phyloP scores from a whole-genome alignment of 1,140 invertebrate genomes.

The Heliconius hermathena region DNA sequence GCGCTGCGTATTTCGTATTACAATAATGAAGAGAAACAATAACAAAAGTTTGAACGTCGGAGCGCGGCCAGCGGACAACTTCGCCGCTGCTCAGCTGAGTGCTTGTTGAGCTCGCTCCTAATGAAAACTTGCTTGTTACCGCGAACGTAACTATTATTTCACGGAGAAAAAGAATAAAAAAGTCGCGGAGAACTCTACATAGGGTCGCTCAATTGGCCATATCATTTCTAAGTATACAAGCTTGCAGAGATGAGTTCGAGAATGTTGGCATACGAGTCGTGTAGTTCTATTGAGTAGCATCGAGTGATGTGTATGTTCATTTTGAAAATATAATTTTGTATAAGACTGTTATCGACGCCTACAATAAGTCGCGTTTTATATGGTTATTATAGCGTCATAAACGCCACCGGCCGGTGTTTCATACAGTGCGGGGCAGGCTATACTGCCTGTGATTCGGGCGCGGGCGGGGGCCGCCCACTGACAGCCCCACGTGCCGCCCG shows the following conservation, averaged over 20 bases:
- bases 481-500: slow-evolving; percentile 70
- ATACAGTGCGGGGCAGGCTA: slow-evolving; percentile 77
- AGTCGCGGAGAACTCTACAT: slow-evolving; percentile 47
- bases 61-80: slow-evolving; percentile 66
- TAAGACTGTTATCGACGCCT: slow-evolving; percentile 77
- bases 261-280: neutral
- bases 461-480: slow-evolving; percentile 56
- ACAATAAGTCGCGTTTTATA: slow-evolving; percentile 81
- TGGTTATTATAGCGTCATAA: slow-evolving; percentile 80
- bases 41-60: slow-evolving; percentile 77
- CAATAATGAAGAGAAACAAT: slow-evolving; percentile 80
- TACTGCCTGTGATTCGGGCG: slow-evolving; percentile 63
- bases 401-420: slow-evolving; percentile 79
- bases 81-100: slow-evolving; percentile 72
- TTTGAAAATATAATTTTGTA: slow-evolving; percentile 50
- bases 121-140: slow-evolving; percentile 78
- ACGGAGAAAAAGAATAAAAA: slow-evolving; percentile 57
- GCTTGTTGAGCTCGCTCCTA: slow-evolving; percentile 69
- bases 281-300: neutral
- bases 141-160: slow-evolving; percentile 65
- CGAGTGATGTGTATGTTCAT: neutral
- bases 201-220: slow-evolving; percentile 48
- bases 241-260: neutral
- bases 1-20: slow-evolving; percentile 77
- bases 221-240: slow-evolving; percentile 4